phyloP scores from a whole-genome alignment of 2,113 vertebrate species.

The Arvicanthis niloticus region DNA sequence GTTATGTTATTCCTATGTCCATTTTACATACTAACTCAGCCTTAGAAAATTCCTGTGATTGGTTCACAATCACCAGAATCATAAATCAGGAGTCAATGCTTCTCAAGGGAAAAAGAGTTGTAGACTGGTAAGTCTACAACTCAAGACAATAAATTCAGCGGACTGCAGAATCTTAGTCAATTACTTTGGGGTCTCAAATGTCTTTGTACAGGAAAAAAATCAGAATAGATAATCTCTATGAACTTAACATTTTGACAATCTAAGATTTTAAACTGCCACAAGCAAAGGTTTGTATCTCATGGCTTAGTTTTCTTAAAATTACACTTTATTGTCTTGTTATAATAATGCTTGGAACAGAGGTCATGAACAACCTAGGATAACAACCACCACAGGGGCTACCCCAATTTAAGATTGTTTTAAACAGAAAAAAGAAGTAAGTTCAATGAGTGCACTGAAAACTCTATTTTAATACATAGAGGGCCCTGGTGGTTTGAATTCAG shows the following conservation, averaged over 20 bases:
- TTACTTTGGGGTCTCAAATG: background rate
- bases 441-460: background rate
- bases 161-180: background rate
- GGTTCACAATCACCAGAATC: background rate
- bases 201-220: background rate
- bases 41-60: background rate
- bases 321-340: background rate
- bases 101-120: no score
- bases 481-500: background rate
- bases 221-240: background rate
- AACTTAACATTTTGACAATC: background rate
- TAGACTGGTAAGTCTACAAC: no score
- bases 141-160: background rate
- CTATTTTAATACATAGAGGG: background rate
- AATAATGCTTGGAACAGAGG: background rate
- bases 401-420: background rate
- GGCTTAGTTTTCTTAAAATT: background rate
- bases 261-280: slow-evolving; percentile 2
- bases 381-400: background rate
- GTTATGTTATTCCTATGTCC: background rate
- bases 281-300: background rate
- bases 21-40: background rate
- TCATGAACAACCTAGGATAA: background rate
- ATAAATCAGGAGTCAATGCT: background rate
- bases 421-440: background rate